These are phyloP conservation scores for Galerucella nymphaeae DNA, from an alignment of 2,888 invertebrate genomes.

Conservation along the genomic window DNA sequence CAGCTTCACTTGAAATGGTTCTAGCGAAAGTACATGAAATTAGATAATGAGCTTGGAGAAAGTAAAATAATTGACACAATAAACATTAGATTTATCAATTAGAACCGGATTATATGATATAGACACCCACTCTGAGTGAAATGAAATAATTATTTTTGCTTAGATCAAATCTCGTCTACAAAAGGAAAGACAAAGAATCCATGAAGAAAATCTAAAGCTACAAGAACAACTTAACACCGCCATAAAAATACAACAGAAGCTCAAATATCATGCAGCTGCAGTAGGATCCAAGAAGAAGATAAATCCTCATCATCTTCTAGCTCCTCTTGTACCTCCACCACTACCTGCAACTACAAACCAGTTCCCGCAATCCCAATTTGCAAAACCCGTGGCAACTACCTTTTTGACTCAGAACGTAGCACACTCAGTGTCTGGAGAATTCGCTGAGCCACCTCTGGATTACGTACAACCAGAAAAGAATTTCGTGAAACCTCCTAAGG, in stretches of 20 bases:
- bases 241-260: conserved; percentile 61
- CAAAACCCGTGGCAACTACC: conserved; percentile 1
- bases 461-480: not conserved
- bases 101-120: not conserved
- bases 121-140: not conserved
- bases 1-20: not conserved
- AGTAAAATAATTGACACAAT: not conserved
- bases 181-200: conserved; percentile 61
- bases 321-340: conserved; percentile 22
- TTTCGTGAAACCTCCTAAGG: not conserved
- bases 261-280: conserved; percentile 59
- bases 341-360: conserved; percentile 7
- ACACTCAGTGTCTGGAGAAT: conserved; percentile 18
- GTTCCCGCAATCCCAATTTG: conserved; percentile 19
- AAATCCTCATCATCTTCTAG: conserved; percentile 15
- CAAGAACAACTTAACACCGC: conserved; percentile 62
- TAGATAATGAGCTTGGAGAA: not conserved
- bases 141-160: conserved; percentile 32
- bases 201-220: conserved; percentile 60
- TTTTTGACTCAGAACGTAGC: not conserved
- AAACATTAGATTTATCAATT: not conserved
- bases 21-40: not conserved
- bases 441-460: conserved; percentile 23
- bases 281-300: conserved; percentile 44
- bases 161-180: conserved; percentile 63